phyloP scores from a whole-genome alignment of 1,140 invertebrate species.

The Druon quercuslanigerum region DNA sequence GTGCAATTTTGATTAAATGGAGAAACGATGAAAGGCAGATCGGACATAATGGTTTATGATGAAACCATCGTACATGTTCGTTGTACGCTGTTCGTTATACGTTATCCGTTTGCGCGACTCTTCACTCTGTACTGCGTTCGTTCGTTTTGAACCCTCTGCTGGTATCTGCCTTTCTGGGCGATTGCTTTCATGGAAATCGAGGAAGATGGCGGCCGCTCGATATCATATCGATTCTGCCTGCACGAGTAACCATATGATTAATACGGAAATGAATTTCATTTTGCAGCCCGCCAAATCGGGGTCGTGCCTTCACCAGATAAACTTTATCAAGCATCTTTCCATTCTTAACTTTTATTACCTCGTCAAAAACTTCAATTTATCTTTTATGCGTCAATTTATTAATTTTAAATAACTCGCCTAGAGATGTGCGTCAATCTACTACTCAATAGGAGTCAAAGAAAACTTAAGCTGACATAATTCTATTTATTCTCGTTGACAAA shows the following conservation, averaged over 20 bases:
- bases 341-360: not conserved
- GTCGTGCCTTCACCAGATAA: not conserved
- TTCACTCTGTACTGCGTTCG: conserved; percentile 42
- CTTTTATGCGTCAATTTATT: not conserved
- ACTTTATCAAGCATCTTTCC: not conserved
- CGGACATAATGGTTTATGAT: conserved; percentile 53
- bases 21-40: conserved; percentile 49
- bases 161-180: conserved; percentile 60
- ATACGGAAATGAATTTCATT: conserved; percentile 23
- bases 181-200: conserved; percentile 59
- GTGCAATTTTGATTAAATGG: conserved; percentile 47
- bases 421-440: too few relatives aligned
- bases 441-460: too few relatives aligned
- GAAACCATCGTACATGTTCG: conserved; percentile 51
- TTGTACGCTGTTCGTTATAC: conserved; percentile 51
- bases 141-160: conserved; percentile 47
- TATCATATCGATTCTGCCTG: conserved; percentile 50
- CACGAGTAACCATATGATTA: conserved; percentile 47
- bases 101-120: conserved; percentile 47
- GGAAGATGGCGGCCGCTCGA: conserved; percentile 53
- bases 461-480: too few relatives aligned
- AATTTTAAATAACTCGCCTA: too few relatives aligned
- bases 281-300: not conserved
- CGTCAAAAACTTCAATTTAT: not conserved
- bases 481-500: too few relatives aligned